Evolutionary conservation across 2,113 vertebrate genomes (phyloP).

Genomic region (Pseudorectes ferrugineus): DNA sequence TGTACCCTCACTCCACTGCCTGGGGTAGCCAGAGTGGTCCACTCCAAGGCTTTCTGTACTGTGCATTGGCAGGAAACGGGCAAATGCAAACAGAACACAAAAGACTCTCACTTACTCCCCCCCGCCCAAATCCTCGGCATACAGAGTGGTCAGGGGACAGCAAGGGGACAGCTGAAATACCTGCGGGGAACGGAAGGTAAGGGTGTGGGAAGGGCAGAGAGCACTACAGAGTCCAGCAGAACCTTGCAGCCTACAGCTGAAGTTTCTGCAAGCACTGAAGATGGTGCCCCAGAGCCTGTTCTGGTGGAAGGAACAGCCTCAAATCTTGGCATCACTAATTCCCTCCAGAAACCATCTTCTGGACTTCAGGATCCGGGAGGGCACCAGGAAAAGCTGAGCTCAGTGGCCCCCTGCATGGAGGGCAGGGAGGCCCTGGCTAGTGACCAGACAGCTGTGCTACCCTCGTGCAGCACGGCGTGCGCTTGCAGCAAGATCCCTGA

Average conservation of each 20-base stretch:
- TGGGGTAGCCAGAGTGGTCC: constrained; percentile 92
- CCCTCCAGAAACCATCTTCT: constrained; percentile 27
- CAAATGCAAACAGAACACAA: constrained; percentile 83
- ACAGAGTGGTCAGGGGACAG: constrained; percentile 79
- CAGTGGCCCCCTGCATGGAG: background rate
- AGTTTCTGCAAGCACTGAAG: constrained; percentile 54
- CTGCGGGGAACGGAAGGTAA: constrained; percentile 52
- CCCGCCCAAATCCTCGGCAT: constrained; percentile 93
- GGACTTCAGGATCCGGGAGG: constrained; percentile 57
- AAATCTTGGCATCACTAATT: constrained; percentile 26
- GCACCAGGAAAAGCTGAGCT: constrained; percentile 28
- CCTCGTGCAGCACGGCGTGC: background rate
- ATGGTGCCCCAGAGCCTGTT: constrained; percentile 58
- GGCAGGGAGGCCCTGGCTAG: background rate
- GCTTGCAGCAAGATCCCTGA: constrained; percentile 65
- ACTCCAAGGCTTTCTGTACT: constrained; percentile 96
- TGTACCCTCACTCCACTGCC: constrained; percentile 85
- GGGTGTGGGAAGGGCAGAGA: constrained; percentile 56
- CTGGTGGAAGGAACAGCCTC: constrained; percentile 44
- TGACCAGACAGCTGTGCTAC: background rate
- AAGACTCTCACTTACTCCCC: constrained; percentile 81
- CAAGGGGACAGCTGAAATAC: constrained; percentile 73
- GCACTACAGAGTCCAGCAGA: constrained; percentile 29
- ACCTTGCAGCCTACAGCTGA: constrained; percentile 38
- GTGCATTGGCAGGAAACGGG: constrained; percentile 97